Evolutionary conservation across 2,888 invertebrate genomes (phyloP).

Genomic region (Limnephilus auricula): DNA sequence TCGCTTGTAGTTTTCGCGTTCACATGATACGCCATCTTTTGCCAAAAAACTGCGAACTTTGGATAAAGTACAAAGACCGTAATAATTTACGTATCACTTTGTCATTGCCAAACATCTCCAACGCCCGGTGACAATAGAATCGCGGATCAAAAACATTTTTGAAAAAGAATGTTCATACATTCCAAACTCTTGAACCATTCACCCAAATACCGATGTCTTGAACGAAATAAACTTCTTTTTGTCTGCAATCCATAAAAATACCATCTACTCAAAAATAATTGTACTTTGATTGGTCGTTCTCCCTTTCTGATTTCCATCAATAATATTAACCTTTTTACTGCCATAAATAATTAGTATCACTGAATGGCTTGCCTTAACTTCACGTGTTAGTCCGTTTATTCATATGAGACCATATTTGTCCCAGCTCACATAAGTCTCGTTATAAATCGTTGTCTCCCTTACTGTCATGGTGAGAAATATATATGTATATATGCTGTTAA

Average conservation of each 20-base stretch:
- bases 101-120: neutral
- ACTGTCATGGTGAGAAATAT: too few species aligned
- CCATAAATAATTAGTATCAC: neutral
- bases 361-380: neutral
- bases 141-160: too few species aligned
- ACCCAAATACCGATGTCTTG: too few species aligned
- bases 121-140: neutral
- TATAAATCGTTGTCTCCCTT: too few species aligned
- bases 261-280: neutral
- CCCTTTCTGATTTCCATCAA: too few species aligned
- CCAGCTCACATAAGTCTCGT: too few species aligned
- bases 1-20: too few species aligned
- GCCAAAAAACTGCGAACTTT: neutral
- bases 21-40: neutral
- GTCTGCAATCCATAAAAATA: neutral
- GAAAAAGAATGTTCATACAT: too few species aligned
- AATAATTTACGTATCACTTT: neutral
- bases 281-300: neutral
- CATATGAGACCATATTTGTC: too few species aligned
- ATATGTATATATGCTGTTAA: too few species aligned
- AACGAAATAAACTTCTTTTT: neutral
- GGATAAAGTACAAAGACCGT: neutral
- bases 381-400: too few species aligned
- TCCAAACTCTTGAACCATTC: too few species aligned
- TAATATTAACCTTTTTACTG: neutral